Evolutionary conservation across 2,797 vertebrate genomes (phyloP).

Genomic region (Semotilus atromaculatus): DNA sequence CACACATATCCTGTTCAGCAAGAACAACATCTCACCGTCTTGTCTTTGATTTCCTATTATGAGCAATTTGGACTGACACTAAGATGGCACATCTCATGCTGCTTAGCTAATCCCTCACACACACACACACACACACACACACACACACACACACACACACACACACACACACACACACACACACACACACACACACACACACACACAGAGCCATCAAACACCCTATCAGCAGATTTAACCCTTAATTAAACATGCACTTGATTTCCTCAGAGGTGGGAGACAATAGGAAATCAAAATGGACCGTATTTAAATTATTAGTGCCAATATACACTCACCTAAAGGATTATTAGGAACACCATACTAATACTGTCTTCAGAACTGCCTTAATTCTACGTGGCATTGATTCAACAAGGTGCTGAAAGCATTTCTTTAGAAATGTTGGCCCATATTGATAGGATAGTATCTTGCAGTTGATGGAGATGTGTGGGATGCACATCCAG

Average conservation of each 20-base stretch:
- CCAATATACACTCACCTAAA: too few species aligned
- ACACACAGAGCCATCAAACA: background rate
- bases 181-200: too few species aligned
- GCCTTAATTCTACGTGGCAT: too few species aligned
- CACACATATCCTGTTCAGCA: background rate
- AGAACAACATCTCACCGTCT: background rate
- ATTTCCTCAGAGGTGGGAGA: background rate
- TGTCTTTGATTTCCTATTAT: constrained; percentile 36
- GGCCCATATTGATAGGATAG: too few species aligned
- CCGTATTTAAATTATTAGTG: background rate
- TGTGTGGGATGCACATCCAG: too few species aligned
- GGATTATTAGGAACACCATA: too few species aligned
- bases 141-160: too few species aligned
- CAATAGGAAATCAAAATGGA: background rate
- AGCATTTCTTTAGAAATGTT: too few species aligned
- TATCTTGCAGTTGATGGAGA: too few species aligned
- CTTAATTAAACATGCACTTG: constrained; percentile 13
- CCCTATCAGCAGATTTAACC: constrained; percentile 8
- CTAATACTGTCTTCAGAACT: too few species aligned
- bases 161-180: too few species aligned
- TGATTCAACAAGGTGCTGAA: too few species aligned
- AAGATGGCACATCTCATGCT: constrained; percentile 16
- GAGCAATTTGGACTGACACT: constrained; percentile 34
- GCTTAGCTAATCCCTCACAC: constrained; percentile 1
- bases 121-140: background rate